Evolutionary conservation across 2,797 vertebrate species (phyloP), one percentile per base, ranked within the genome.

Genomic region (Xerus rutilus): DNA sequence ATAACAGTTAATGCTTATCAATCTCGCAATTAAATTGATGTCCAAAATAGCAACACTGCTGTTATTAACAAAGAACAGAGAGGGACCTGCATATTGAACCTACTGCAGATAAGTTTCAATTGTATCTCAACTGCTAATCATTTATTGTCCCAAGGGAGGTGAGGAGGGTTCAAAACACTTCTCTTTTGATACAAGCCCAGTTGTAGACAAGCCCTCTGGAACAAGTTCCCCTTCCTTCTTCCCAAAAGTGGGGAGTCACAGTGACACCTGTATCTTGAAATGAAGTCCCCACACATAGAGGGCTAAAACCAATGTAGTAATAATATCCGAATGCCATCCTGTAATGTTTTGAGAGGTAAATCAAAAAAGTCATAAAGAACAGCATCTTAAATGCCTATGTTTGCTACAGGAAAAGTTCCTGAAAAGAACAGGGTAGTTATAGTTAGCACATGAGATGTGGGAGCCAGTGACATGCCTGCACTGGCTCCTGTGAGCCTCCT

Each of bases 51-150:
- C 86, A 83, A 89, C 23, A 35, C 11, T 52, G 0, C 47, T 86
- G 35, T 91, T 86, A 69, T 45, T 78, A 45, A 54, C 72, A 7
- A 94, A 72, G 39, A 94, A 90, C 30, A 78, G 21, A 95, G 84
- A 90, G 73, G 62, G 7, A 73, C 49, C 57, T 96, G 17, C 35
- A 74, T 18, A 5, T n/a, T 72, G 25, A 83, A 65, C 59, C 32
- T 49, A 89, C 5, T 78, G 43, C 2, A 59, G 47, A 20, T 35
- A 77, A 81, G 43, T 82, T 73, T 39, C 94, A 45, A 89, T 25
- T 82, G 30, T 17, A 78, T 86, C 67, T 93, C 28, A 74, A 83
- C n/a, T 90, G 59, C 45, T 43, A 25, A 62, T 67, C 32, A 47
- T 77, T 93, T 65, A 59, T 84, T 92, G 69, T 88, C 35, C 43